A percentile compares a stretch with the other conserved stretches of the same genome.
Conservation (phyloP, 2,888 invertebrate genomes). For the Neoitamus cyanurus region DNA sequence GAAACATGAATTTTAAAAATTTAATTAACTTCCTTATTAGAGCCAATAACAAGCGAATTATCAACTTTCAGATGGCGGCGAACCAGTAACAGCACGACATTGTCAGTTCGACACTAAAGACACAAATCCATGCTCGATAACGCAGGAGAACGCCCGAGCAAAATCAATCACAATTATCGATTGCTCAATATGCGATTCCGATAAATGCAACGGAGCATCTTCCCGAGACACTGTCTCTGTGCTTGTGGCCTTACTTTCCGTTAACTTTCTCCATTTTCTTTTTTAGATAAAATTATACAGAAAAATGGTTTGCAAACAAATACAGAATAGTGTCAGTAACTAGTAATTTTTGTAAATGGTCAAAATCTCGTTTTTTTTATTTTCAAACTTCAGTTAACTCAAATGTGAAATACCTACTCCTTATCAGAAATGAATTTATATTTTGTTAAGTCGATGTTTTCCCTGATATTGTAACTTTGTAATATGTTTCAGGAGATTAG, state of each 20-base stretch:
- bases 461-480: not conserved
- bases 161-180: slow-evolving; percentile 55
- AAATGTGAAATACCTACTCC: not conserved
- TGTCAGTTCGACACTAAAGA: slow-evolving; percentile 64
- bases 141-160: slow-evolving; percentile 57
- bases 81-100: slow-evolving; percentile 62
- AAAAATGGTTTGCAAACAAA: not conserved
- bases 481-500: not conserved
- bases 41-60: not conserved
- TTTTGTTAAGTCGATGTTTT: not conserved
- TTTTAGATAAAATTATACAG: not conserved
- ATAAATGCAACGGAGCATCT: slow-evolving; percentile 61
- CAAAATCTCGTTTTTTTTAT: not conserved
- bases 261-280: not conserved
- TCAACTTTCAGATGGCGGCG: slow-evolving; percentile 43
- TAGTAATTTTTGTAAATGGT: not conserved
- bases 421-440: not conserved
- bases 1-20: not conserved
- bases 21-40: not conserved
- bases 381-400: not conserved
- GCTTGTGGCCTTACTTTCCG: slow-evolving; percentile 10
- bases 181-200: slow-evolving; percentile 62
- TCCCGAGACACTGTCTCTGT: slow-evolving; percentile 21
- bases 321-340: not conserved
- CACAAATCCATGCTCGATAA: slow-evolving; percentile 62